These are phyloP conservation scores for Eubasilissa regina DNA, from an alignment of 1,140 invertebrate species.

Conservation along the genomic window DNA sequence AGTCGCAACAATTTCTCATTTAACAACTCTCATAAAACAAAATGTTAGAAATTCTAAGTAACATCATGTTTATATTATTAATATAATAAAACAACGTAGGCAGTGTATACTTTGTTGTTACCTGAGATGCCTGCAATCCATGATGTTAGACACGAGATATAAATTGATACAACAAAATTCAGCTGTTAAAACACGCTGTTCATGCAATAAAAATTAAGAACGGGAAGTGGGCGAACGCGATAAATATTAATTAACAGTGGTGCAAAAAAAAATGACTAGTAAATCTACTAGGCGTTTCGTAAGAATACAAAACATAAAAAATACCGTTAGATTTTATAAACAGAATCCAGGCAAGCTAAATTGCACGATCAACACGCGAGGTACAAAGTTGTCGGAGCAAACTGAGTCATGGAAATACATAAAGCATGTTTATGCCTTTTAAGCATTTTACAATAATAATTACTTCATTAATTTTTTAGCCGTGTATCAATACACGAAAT, in stretches of 20 bases:
- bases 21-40: no score
- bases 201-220: constrained; percentile 37
- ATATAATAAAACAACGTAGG: neutral
- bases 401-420: neutral
- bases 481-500: no score
- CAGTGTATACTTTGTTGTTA: neutral
- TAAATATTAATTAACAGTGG: constrained; percentile 31
- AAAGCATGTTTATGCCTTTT: neutral
- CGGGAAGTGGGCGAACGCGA: constrained; percentile 37
- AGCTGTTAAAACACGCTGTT: constrained; percentile 3
- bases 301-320: constrained; percentile 31
- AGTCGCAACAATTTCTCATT: no score
- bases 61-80: no score
- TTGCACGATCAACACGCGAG: neutral
- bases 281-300: constrained; percentile 17
- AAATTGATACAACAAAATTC: constrained; percentile 9
- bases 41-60: no score
- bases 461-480: no score
- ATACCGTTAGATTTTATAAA: neutral
- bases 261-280: constrained; percentile 17
- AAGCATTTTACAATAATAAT: no score
- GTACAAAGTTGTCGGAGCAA: neutral
- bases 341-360: neutral
- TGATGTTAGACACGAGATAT: constrained; percentile 6
- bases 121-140: neutral